Base-by-base conservation (phyloP, 2,888 invertebrate genomes). In the Mimumesa dahlbomi region DNA sequence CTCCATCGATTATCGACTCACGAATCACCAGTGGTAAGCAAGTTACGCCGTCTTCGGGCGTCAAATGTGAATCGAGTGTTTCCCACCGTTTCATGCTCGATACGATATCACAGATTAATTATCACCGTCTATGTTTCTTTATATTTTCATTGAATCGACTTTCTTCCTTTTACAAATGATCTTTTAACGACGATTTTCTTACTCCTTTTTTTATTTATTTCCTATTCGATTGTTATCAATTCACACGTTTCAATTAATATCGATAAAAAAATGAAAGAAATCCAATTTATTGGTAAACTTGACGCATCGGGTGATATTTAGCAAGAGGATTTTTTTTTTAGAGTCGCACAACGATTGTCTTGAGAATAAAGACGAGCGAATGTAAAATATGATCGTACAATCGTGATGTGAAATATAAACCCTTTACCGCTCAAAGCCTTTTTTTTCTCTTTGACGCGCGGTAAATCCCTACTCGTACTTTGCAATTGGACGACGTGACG, bases 401-500 rank as follows among this genome's bases (percentile, higher is more conserved):
- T 6, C 29, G 7, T 29, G 29, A 29, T 6, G 7, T 29, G 29
- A 29, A 29, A 29, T 4, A 7, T 29, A 7, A 34, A 34, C 34
- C 34, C 34, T 34, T 34, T 34, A 7, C 34, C 11, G n/a, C 34
- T 34, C 18, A 16, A 6, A 46, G 21, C 7, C 25, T 46, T 25
- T 11, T 61, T 40, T 53, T 34, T 52, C 45, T 38, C 29, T 56
- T 73, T 63, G 40, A 67, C 29, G 21, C 29, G 14, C 38, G 40
- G 14, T n/a, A 52, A 19, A 69, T 70, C 76, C 71, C 66, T 46
- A 66, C 46, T 48, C 50, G 53, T 68, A 59, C 69, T 73, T 25
- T 63, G 80, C 73, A 77, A 82, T 81, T 82, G 82, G 70, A 62
- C 66, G 71, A 68, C 78, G 78, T 73, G 77, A 82, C 82, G 75